Conservation (phyloP, 2,797 vertebrate species). For the Zalophus californianus region DNA sequence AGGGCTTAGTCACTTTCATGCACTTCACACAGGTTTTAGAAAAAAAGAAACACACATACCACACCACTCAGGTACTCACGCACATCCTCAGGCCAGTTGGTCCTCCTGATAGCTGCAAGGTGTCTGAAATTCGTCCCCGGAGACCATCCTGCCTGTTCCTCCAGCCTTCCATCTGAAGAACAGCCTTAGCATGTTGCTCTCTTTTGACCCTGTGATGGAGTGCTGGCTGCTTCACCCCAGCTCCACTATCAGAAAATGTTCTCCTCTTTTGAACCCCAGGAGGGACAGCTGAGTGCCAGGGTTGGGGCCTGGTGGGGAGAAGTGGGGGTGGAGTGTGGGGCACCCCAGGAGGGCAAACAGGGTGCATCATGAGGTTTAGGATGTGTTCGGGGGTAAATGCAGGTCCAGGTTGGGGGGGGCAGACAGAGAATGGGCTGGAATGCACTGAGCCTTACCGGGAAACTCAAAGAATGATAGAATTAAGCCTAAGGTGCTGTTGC, state of each 20-base stretch:
- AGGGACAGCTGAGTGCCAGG: neutral
- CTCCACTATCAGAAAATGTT: neutral
- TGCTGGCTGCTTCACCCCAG: neutral
- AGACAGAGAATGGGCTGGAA: too few relatives aligned
- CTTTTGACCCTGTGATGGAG: too few relatives aligned
- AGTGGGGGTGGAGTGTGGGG: neutral
- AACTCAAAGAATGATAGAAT: too few relatives aligned
- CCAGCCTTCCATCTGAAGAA: neutral
- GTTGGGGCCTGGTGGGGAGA: neutral
- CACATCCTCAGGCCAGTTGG: neutral
- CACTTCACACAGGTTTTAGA: neutral
- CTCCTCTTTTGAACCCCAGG: neutral
- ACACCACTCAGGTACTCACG: neutral
- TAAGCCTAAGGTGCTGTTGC: rapidly evolving
- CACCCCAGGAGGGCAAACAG: neutral
- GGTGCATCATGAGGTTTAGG: neutral
- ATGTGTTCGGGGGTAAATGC: neutral
- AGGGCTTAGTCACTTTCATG: too few relatives aligned
- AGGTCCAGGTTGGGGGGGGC: neutral
- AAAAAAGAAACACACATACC: neutral
- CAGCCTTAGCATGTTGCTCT: neutral
- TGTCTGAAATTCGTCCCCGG: neutral
- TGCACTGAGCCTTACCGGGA: rapidly evolving
- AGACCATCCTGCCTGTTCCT: neutral
- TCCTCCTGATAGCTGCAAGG: neutral